phyloP scores from a whole-genome alignment of 2,797 vertebrate genomes.

The Chelon labrosus region DNA sequence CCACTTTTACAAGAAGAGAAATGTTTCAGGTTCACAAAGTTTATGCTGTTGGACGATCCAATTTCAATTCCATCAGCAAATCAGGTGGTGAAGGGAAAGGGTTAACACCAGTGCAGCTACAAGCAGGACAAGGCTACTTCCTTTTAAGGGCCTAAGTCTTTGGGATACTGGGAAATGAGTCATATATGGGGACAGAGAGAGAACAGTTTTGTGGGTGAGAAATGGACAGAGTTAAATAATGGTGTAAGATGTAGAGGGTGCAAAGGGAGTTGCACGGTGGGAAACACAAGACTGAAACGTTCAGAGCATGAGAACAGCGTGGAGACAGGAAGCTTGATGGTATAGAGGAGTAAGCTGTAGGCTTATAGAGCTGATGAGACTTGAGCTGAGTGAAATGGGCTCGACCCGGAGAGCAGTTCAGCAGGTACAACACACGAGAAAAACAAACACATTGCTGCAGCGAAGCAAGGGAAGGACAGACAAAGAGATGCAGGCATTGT shows the following conservation, averaged over 20 bases:
- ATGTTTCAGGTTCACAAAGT: too few relatives aligned
- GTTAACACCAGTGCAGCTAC: slow-evolving; percentile 70
- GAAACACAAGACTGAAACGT: slow-evolving; percentile 30
- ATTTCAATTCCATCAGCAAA: slow-evolving; percentile 27
- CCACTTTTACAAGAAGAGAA: too few relatives aligned
- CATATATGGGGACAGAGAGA: slow-evolving; percentile 43
- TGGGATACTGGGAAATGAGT: slow-evolving; percentile 56
- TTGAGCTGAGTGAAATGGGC: background rate
- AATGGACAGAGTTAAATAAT: slow-evolving; percentile 42
- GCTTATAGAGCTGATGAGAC: slow-evolving; percentile 3
- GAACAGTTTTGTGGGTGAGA: slow-evolving; percentile 36
- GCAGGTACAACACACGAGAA: slow-evolving; percentile 23
- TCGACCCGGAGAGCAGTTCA: background rate
- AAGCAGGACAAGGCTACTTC: slow-evolving; percentile 70
- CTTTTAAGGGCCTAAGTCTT: slow-evolving; percentile 83
- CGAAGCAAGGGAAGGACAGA: slow-evolving; percentile 14
- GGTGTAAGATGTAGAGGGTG: slow-evolving; percentile 44
- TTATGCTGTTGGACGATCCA: too few relatives aligned
- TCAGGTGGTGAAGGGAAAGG: slow-evolving; percentile 53
- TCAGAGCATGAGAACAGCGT: slow-evolving; percentile 48
- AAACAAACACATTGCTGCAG: slow-evolving; percentile 1
- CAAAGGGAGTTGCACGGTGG: slow-evolving; percentile 32
- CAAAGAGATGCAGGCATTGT: background rate
- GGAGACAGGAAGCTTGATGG: slow-evolving; percentile 41
- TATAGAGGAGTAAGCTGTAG: slow-evolving; percentile 7